A percentile compares a stretch with the other conserved stretches of the same genome.
These are phyloP conservation scores for Caloenas nicobarica DNA, from an alignment of 2,113 vertebrate species.

Conservation along the genomic window DNA sequence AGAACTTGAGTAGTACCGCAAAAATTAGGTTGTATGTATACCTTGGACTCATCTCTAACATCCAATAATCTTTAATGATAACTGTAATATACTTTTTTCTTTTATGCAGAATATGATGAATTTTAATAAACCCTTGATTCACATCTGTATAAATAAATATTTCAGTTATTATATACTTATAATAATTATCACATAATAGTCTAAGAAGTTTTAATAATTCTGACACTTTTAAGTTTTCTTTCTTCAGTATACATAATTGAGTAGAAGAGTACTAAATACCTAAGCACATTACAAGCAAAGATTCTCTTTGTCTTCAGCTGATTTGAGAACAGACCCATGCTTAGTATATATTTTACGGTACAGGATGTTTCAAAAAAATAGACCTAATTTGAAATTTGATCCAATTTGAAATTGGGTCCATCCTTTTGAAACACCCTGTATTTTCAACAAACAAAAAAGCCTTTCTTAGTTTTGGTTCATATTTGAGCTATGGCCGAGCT, in stretches of 20 bases:
- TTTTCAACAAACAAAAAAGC: neutral
- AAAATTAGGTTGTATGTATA: neutral
- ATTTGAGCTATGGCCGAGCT: neutral
- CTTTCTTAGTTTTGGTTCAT: neutral
- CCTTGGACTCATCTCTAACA: neutral
- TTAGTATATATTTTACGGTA: neutral
- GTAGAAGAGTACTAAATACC: neutral
- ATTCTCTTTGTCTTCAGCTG: neutral
- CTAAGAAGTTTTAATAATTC: neutral
- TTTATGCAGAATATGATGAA: neutral
- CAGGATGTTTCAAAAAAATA: too few species aligned
- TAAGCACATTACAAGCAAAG: neutral
- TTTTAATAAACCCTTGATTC: neutral
- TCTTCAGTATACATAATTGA: neutral
- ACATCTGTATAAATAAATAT: neutral
- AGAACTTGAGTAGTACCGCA: neutral
- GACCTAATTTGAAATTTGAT: too few species aligned
- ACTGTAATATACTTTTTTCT: neutral
- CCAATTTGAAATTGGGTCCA: too few species aligned
- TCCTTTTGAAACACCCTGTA: too few species aligned
- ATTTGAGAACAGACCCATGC: neutral
- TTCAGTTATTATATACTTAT: neutral
- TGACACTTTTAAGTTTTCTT: neutral
- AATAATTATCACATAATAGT: neutral
- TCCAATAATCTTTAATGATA: neutral